These are phyloP conservation scores for Ostrea edulis DNA, from an alignment of 1,140 invertebrate species.

Conservation along the genomic window DNA sequence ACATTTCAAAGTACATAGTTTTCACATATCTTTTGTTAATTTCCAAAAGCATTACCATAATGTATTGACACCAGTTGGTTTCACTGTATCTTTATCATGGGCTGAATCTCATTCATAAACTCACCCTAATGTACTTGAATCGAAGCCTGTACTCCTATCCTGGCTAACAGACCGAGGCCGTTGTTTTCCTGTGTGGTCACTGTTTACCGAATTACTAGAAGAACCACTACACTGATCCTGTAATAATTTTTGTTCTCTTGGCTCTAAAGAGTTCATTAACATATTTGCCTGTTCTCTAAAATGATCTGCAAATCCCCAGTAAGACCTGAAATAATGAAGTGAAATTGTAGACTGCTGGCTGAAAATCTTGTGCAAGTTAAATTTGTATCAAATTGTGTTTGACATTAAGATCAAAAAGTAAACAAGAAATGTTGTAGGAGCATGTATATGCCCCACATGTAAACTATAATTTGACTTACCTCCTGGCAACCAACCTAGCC, in stretches of 20 bases:
- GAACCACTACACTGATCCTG: conserved; percentile 79
- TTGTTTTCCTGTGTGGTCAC: conserved; percentile 55
- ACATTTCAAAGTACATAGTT: no score
- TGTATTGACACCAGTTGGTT: not conserved
- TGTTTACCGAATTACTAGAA: conserved; percentile 79
- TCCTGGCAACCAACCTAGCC: conserved; percentile 84
- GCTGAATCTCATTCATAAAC: not conserved
- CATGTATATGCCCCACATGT: no score
- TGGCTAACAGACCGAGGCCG: conserved; percentile 71
- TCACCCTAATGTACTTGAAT: conserved; percentile 67
- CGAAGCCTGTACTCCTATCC: conserved; percentile 63
- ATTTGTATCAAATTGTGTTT: no score
- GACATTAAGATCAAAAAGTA: not conserved
- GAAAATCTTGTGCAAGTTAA: no score
- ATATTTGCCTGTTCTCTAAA: conserved; percentile 94
- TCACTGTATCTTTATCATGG: not conserved
- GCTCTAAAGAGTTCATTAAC: conserved; percentile 90
- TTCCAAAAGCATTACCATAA: not conserved
- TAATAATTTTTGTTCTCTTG: conserved; percentile 90
- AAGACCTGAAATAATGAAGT: conserved; percentile 83
- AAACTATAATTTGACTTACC: conserved; percentile 68
- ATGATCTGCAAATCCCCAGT: conserved; percentile 92
- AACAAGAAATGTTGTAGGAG: no score
- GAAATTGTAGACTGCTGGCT: not conserved
- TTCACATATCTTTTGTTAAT: no score